Conservation (phyloP, 2,797 vertebrate species). For the Spheniscus humboldti region DNA sequence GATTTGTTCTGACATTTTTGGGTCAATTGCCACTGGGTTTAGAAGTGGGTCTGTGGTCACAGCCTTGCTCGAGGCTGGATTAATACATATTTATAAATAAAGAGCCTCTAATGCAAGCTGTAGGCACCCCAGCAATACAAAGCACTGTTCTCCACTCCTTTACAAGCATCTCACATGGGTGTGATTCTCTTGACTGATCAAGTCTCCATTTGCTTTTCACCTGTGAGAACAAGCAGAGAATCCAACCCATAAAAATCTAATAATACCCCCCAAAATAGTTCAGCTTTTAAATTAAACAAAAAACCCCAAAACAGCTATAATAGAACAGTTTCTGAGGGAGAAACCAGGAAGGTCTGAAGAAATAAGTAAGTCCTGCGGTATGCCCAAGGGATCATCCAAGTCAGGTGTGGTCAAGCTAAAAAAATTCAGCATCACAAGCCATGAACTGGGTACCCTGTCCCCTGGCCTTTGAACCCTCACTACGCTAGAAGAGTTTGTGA, state of each 20-base stretch:
- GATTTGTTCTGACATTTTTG: constrained; percentile 43
- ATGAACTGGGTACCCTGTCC: background rate
- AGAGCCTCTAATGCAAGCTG: background rate
- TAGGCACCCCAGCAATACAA: background rate
- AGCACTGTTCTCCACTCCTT: background rate
- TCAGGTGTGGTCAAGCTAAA: background rate
- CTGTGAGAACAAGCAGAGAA: background rate
- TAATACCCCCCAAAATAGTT: background rate
- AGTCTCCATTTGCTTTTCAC: background rate
- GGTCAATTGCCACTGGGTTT: background rate
- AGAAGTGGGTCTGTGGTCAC: background rate
- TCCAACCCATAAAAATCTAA: background rate
- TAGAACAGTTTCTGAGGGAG: background rate
- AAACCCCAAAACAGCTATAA: background rate
- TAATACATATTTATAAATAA: constrained; percentile 6
- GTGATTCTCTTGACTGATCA: background rate
- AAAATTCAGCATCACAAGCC: background rate
- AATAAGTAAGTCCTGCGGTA: background rate
- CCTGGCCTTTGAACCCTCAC: background rate
- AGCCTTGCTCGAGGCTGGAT: background rate
- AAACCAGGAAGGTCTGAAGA: background rate
- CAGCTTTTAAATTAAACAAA: background rate
- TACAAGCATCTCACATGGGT: background rate
- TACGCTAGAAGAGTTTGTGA: background rate
- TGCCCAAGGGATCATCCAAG: background rate